Base-by-base conservation (phyloP, 1,140 invertebrate species). In the Pararge aegeria region DNA sequence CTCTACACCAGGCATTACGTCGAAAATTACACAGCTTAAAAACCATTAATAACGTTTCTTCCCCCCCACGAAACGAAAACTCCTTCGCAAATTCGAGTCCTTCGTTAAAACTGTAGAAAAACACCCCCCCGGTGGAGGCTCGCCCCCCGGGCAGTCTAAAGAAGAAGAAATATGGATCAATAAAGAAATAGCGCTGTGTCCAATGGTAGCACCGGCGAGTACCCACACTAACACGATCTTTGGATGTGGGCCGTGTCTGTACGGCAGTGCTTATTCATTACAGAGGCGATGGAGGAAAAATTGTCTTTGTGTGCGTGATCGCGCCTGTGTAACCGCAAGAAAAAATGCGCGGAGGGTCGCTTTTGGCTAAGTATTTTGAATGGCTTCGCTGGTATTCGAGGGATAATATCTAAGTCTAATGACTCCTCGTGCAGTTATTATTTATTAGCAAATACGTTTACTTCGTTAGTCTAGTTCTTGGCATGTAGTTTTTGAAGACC, bases 151-250 rank as follows among this genome's bases (percentile, higher is more conserved):
- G 52, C 80, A 87, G 83, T 87, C 83, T 87, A 73, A 89, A 89
- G 87, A 89, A 89, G 80, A 89, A 89, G 87, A 89, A 89, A 89
- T 89, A 89, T 89, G 87, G 87, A 89, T 89, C 87, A 84, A 89
- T 89, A 87, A 87, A 89, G 87, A 89, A 89, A 87, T 89, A 75
- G 84, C 87, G 75, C 72, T 16, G 79, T 87, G 87, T 81, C 87
- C 87, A 89, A 89, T 89, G 78, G 74, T 81, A 77, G 83, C 77
- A 80, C 27, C 75, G 79, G 83, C 79, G 78, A 81, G 75, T 73
- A 87, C 87, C 19, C 87, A 89, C 83, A 87, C 83, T 55, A 18
- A 4, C 53, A 55, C 67, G 60, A 1, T 16, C 10, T 24, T 21
- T 40, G 15, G 13, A 13, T 19, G 59, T 61, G 61, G 37, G 48